A percentile compares a stretch with the other conserved stretches of the same genome.
Evolutionary conservation across 2,113 vertebrate genomes (phyloP).

Genomic region (Corythaixoides concolor): DNA sequence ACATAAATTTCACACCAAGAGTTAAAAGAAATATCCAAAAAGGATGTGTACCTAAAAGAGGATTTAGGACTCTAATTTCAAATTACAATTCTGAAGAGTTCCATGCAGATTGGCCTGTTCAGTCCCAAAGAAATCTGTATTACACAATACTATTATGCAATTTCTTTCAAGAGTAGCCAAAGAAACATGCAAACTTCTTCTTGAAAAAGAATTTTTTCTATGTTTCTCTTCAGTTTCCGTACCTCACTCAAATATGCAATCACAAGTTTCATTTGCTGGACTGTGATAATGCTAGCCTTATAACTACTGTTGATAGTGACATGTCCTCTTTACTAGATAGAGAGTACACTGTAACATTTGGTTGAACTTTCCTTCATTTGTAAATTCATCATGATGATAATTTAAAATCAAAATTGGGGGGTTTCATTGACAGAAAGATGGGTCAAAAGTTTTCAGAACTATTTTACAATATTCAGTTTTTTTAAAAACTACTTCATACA

Average conservation of each 20-base stretch:
- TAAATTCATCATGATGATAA: background rate
- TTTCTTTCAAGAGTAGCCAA: background rate
- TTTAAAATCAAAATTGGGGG: background rate
- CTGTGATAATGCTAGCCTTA: background rate
- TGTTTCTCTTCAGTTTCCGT: background rate
- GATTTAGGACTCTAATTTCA: background rate
- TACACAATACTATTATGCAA: no score
- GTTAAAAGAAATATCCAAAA: background rate
- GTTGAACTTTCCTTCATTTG: background rate
- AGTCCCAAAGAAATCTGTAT: background rate
- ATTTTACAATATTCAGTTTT: background rate
- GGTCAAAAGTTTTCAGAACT: background rate
- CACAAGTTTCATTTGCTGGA: background rate
- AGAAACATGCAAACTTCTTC: background rate
- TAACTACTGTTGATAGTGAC: background rate
- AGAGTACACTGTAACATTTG: background rate
- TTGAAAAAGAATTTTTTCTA: background rate
- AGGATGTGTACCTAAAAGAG: background rate
- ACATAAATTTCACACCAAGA: background rate
- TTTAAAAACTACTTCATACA: background rate
- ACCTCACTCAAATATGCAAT: background rate
- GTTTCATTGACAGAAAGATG: background rate
- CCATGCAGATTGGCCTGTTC: background rate
- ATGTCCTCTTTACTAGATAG: background rate
- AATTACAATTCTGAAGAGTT: background rate